Evolutionary conservation across 2,888 invertebrate genomes (phyloP).

Genomic region (Acanthococcus lagerstroemiae): DNA sequence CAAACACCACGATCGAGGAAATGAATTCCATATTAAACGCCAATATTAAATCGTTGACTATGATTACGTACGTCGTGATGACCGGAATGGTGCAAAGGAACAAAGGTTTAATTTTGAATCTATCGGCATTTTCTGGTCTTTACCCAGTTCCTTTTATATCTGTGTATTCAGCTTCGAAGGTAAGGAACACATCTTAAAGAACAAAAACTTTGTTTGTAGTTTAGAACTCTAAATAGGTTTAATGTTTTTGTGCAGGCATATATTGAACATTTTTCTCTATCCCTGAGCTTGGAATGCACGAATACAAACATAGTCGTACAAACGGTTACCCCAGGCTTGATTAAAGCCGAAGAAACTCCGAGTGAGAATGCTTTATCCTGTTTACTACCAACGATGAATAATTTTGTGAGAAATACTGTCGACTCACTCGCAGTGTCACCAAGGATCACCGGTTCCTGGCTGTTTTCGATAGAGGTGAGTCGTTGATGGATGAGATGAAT

Average conservation of each 20-base stretch:
- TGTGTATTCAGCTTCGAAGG: constrained; percentile 15
- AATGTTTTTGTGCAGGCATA: constrained; percentile 12
- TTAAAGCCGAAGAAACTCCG: not conserved
- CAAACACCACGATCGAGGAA: constrained; percentile 3
- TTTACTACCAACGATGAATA: constrained; percentile 2
- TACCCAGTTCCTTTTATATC: constrained; percentile 22
- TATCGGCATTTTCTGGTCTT: constrained; percentile 17
- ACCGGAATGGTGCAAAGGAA: constrained; percentile 20
- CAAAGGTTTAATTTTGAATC: constrained; percentile 14
- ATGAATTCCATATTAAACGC: constrained; percentile 12
- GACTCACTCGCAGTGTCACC: constrained; percentile 10
- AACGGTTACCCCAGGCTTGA: constrained; percentile 7
- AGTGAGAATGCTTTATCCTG: not conserved
- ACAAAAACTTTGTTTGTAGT: too few species aligned
- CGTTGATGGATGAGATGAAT: not conserved
- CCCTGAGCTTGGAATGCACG: constrained; percentile 12
- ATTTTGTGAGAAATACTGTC: constrained; percentile 16
- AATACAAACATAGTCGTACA: constrained; percentile 7
- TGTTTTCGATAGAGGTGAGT: constrained; percentile 17
- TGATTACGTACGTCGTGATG: constrained; percentile 20
- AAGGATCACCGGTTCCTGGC: constrained; percentile 18
- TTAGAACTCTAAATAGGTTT: too few species aligned
- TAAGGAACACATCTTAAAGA: too few species aligned
- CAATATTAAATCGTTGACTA: constrained; percentile 15
- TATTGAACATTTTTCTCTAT: constrained; percentile 12